phyloP scores from a whole-genome alignment of 2,113 vertebrate species.

The Limnothrissa miodon region DNA sequence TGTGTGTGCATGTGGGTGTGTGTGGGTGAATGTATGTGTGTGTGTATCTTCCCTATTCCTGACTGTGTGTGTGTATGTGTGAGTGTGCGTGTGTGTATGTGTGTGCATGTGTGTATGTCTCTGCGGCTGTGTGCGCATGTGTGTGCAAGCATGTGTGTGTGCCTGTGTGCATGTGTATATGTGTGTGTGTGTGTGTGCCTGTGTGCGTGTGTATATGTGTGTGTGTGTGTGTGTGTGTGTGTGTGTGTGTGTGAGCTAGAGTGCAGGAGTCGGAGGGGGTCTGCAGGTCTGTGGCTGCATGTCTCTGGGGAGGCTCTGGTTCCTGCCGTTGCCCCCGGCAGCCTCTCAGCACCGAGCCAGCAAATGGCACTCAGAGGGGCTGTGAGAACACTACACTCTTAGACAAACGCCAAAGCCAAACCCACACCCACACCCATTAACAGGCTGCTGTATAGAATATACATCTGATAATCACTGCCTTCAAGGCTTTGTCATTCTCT shows the following conservation, averaged over 20 bases:
- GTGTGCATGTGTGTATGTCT: slow-evolving; percentile 10
- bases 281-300: background rate
- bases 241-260: background rate
- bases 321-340: background rate
- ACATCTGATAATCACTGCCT: background rate
- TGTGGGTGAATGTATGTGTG: background rate
- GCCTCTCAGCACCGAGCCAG: slow-evolving; percentile 1
- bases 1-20: background rate
- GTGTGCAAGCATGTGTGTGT: slow-evolving; percentile 30
- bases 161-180: background rate
- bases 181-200: background rate
- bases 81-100: background rate
- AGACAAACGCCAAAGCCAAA: background rate
- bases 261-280: background rate
- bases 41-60: background rate
- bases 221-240: background rate
- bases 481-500: background rate
- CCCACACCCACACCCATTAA: background rate
- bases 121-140: slow-evolving; percentile 24
- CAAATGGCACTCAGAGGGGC: background rate
- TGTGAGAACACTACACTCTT: background rate
- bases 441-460: background rate
- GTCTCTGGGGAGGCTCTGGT: background rate
- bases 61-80: slow-evolving; percentile 17
- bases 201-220: background rate